Evolutionary conservation across 2,113 vertebrate genomes (phyloP), one percentile per base, ranked within the genome.

Genomic region (Polypterus bichir): DNA sequence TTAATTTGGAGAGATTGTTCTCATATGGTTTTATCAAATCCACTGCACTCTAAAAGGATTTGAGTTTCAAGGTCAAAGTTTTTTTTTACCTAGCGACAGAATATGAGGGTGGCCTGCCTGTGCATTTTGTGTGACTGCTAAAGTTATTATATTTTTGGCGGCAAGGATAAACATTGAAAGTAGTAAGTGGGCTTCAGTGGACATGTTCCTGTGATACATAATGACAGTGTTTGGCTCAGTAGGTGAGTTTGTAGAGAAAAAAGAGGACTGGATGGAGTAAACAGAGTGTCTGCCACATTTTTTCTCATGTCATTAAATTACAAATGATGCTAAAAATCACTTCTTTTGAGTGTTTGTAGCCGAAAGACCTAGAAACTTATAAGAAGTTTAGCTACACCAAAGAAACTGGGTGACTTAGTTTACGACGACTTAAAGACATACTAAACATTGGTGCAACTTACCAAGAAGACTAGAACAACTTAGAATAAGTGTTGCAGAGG

Each of bases 261-360:
- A 64, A n/a, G 49, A 59, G 57, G 63, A 59, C 44, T 59, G 56
- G 63, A 59, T 44, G 6, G 48, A 59, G 10, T 64, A 63, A 54
- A 62, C 49, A 54, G 65, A 66, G 61, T 54, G 65, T 27, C 54
- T 66, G 61, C 60, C 49, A 59, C 61, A 63, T 57, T 67, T 54
- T 60, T 57, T 59, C 47, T 7, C 4, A 54, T 61, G 51, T 44
- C 54, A 59, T 49, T 56, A 52, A n/a, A 64, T 63, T 60, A 59
- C 47, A 4, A 57, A 59, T 46, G 58, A 64, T 10, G 60, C 7
- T 54, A 64, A 46, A 11, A 27, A 44, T 27, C 5, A 8, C 46
- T 64, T 47, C 58, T 71, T 44, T 54, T 63, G 46, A 68, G 48
- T 66, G 58, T 44, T 4, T 66, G 61, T 49, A 57, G 63, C 4